Evolutionary conservation across 1,140 invertebrate species (phyloP).

Genomic region (Meloidogyne hapla): DNA sequence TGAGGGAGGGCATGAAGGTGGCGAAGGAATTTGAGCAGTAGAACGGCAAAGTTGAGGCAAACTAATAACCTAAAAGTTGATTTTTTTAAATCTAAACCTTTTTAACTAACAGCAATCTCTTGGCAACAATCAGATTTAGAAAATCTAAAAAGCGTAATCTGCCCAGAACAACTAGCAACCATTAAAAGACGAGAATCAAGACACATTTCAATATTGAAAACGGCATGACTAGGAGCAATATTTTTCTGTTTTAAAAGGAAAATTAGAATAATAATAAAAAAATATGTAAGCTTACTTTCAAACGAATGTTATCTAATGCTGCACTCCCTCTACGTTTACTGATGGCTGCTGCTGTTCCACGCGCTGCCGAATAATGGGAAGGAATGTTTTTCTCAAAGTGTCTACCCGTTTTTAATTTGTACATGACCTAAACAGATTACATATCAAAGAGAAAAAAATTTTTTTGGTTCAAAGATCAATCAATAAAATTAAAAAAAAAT

Average conservation of each 20-base stretch:
- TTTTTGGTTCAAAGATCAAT: too few species aligned
- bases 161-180: slow-evolving; percentile 82
- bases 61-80: slow-evolving; percentile 29
- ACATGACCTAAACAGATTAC: slow-evolving; percentile 71
- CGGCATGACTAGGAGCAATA: slow-evolving; percentile 80
- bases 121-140: slow-evolving; percentile 81
- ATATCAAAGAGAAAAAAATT: too few species aligned
- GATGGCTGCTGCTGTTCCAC: slow-evolving; percentile 24
- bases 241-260: background rate
- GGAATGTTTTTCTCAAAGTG: slow-evolving; percentile 77
- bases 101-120: slow-evolving; percentile 78
- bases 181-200: slow-evolving; percentile 85
- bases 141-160: slow-evolving; percentile 92
- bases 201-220: slow-evolving; percentile 86
- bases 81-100: too few species aligned
- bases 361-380: background rate
- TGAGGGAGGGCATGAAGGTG: slow-evolving; percentile 30
- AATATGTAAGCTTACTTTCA: background rate
- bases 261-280: slow-evolving; percentile 2
- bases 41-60: slow-evolving; percentile 38
- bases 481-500: too few species aligned
- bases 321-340: background rate
- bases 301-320: background rate
- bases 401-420: slow-evolving; percentile 94
- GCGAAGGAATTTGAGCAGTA: slow-evolving; percentile 23